These are phyloP conservation scores for Esperia sulphurella DNA, from an alignment of 2,888 invertebrate genomes.

Conservation along the genomic window DNA sequence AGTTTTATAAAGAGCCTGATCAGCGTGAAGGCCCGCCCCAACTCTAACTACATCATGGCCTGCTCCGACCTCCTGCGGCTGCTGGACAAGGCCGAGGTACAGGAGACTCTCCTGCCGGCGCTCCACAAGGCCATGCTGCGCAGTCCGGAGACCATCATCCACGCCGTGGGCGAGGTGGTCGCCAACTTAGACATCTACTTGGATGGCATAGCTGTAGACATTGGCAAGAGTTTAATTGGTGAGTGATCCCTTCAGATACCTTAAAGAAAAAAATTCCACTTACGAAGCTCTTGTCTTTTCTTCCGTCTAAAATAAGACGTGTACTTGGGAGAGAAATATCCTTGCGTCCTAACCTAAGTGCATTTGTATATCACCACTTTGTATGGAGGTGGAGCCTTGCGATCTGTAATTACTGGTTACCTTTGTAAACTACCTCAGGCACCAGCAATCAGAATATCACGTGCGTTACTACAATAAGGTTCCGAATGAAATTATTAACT, in stretches of 20 bases:
- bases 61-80: slow-evolving; percentile 83
- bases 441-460: too few relatives aligned
- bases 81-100: slow-evolving; percentile 84
- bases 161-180: slow-evolving; percentile 88
- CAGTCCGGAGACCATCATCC: slow-evolving; percentile 94
- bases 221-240: slow-evolving; percentile 91
- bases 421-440: too few relatives aligned
- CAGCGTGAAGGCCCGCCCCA: slow-evolving; percentile 87
- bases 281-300: too few relatives aligned
- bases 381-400: too few relatives aligned
- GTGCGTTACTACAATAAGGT: too few relatives aligned
- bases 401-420: too few relatives aligned
- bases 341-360: too few relatives aligned
- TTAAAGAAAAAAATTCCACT: too few relatives aligned
- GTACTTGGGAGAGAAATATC: too few relatives aligned
- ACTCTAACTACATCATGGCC: slow-evolving; percentile 82
- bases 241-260: neutral
- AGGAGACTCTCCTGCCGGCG: slow-evolving; percentile 87
- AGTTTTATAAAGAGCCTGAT: slow-evolving; percentile 88
- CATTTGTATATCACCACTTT: too few relatives aligned
- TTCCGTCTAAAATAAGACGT: too few relatives aligned
- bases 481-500: too few relatives aligned
- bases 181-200: slow-evolving; percentile 85
- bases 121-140: slow-evolving; percentile 94
- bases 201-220: slow-evolving; percentile 86